phyloP scores from a whole-genome alignment of 2,113 vertebrate genomes.

The Corythornis vintsioides region DNA sequence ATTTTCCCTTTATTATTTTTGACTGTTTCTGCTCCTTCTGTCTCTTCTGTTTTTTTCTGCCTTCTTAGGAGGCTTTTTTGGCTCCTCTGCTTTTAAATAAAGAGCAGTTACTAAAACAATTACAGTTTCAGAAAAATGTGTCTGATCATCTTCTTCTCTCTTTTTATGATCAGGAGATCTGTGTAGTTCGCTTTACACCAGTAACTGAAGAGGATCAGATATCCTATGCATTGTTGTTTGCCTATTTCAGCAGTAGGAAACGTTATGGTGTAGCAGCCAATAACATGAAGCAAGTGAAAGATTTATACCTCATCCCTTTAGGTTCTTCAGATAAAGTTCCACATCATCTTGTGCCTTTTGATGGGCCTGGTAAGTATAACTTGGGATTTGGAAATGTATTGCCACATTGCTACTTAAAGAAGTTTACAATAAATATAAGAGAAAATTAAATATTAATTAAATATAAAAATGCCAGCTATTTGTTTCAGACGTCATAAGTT shows the following conservation, averaged over 20 bases:
- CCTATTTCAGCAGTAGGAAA: conserved; percentile 96
- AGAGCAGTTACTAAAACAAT: background rate
- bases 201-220: conserved; percentile 98
- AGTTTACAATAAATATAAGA: background rate
- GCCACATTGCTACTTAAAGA: accelerated
- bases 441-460: background rate
- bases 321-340: conserved; percentile 94
- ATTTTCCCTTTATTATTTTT: background rate
- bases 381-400: background rate
- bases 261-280: conserved; percentile 97
- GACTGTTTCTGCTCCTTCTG: background rate
- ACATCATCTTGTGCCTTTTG: conserved; percentile 97
- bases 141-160: conserved; percentile 9
- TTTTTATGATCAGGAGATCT: conserved; percentile 87
- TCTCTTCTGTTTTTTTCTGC: background rate
- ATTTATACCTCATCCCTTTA: conserved; percentile 97
- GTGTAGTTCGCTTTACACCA: conserved; percentile 93
- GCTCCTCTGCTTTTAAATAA: background rate
- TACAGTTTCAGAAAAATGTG: background rate
- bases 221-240: conserved; percentile 92
- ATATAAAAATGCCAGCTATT: background rate
- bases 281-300: conserved; percentile 96
- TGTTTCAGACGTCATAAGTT: background rate
- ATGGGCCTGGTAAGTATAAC: conserved; percentile 92
- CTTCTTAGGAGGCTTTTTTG: background rate